Conservation (phyloP, 1,140 invertebrate species). For the Diploscapter pachys region DNA sequence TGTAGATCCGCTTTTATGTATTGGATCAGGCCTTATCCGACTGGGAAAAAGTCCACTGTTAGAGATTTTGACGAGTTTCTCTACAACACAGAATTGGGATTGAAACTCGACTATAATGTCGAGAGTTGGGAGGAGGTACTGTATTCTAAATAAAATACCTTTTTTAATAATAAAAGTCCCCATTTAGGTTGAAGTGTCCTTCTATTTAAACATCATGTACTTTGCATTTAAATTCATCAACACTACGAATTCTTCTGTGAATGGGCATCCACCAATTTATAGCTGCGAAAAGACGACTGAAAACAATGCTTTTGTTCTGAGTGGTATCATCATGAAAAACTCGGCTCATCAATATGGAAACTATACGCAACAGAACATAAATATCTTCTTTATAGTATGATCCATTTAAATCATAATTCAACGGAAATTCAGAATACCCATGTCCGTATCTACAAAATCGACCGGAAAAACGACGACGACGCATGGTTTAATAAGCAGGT, state of each 20-base stretch:
- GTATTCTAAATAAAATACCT: neutral
- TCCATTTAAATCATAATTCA: neutral
- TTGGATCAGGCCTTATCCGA: constrained; percentile 44
- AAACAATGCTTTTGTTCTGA: constrained; percentile 15
- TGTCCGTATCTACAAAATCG: constrained; percentile 46
- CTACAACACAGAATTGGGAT: constrained; percentile 32
- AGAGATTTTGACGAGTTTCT: constrained; percentile 37
- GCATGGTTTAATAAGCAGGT: constrained; percentile 6
- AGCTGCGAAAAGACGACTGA: constrained; percentile 8
- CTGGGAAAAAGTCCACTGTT: constrained; percentile 27
- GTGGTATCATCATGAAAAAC: constrained; percentile 25
- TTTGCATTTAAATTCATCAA: constrained; percentile 24
- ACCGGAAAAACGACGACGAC: constrained; percentile 36
- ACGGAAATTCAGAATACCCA: constrained; percentile 36
- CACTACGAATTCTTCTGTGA: constrained; percentile 17
- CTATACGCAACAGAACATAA: constrained; percentile 31
- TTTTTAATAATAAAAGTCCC: constrained; percentile 3
- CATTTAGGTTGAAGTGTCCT: constrained; percentile 34
- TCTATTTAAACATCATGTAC: constrained; percentile 27
- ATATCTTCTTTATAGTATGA: constrained; percentile 48
- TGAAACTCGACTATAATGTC: constrained; percentile 40
- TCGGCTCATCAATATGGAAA: constrained; percentile 45
- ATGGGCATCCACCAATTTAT: constrained; percentile 6
- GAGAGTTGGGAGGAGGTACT: constrained; percentile 43
- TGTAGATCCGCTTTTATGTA: constrained; percentile 45